Evolutionary conservation across 1,140 invertebrate species (phyloP), one percentile per base, ranked within the genome.

Genomic region (Drosophila mayri): DNA sequence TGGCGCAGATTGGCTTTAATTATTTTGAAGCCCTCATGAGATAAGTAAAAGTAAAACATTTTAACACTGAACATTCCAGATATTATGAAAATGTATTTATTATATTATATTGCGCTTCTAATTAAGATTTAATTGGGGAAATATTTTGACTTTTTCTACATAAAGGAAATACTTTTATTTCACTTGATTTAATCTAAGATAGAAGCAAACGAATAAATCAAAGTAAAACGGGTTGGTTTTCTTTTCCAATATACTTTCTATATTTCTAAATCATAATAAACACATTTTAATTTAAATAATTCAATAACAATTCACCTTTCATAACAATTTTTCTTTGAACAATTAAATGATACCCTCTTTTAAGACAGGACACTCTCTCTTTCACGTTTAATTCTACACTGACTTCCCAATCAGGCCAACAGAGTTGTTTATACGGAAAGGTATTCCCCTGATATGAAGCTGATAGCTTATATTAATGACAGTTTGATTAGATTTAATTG

Each of bases 401-500:
- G 44, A 50, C 14, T 59, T 44, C 0, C n/a, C 12, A 49, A 50
- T 20, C 20, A 5, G 54, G 25, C 11, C 28, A 22, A 32, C 20
- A 41, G 11, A 2, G 22, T 37, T 32, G 35, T 35, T 55, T 60
- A 73, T 46, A 62, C 32, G n/a, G 22, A 16, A n/a, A 58, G 37
- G 20, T 58, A 9, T 76, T 52, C 35, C 32, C 18, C 54, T 58
- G 52, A 76, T 66, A 54, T 18, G 30, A 28, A 12, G 12, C 58
- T 50, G 60, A 43, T 65, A 58, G 30, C 60, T 30, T 40, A 44
- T 76, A 59, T 47, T 66, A 54, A 76, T 76, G 74, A 59, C 46
- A 76, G 28, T 46, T 50, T 43, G 74, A 76, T 76, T 67, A 76
- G 73, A 76, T 59, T 75, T 76, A 62, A 57, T 44, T 52, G 37